Base-by-base conservation (phyloP, 2,113 vertebrate genomes). In the Promerops cafer region DNA sequence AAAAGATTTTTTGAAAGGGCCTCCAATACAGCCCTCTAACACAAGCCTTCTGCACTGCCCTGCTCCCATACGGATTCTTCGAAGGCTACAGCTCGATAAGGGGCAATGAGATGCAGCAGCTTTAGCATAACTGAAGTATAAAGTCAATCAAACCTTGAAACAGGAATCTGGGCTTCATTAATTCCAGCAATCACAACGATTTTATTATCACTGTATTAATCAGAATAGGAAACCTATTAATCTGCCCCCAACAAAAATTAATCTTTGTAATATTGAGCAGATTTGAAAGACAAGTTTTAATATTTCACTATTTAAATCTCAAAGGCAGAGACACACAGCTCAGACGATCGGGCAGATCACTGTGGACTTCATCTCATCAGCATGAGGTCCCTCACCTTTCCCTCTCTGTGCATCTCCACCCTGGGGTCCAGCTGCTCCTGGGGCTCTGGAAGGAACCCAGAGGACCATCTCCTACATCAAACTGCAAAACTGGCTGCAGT, bases 161-260 rank as follows among this genome's bases (percentile, higher is more conserved):
- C 91, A 49, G 37, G 80, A 94, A 87, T 71, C 76, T 68, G 93
- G 91, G 91, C 83, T 95, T 97, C 95, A 97, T 96, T 97, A 97
- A 95, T 94, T 92, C 89, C 91, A 97, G 95, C 89, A 93, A 94
- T 84, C 95, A 78, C 95, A 91, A 96, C 12, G 20, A 89, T 97
- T 95, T 86, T 96, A 95, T 93, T 93, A 96, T 96, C 90, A 83
- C 95, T 93, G 93, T 90, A 92, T 95, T 94, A 95, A 96, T 95
- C 93, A 95, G 90, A 94, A 97, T 88, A 81, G 90, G 88, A 90
- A 96, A 96, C 90, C 86, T 87, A 96, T 96, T 96, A 95, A 94
- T 96, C 95, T 96, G 85, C 85, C 88, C 94, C 89, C 83, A 93
- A 90, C 93, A 96, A 96, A 96, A 96, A 95, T 87, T 95, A 92